Conservation (phyloP, 2,113 vertebrate species). For the Cettia cetti region DNA sequence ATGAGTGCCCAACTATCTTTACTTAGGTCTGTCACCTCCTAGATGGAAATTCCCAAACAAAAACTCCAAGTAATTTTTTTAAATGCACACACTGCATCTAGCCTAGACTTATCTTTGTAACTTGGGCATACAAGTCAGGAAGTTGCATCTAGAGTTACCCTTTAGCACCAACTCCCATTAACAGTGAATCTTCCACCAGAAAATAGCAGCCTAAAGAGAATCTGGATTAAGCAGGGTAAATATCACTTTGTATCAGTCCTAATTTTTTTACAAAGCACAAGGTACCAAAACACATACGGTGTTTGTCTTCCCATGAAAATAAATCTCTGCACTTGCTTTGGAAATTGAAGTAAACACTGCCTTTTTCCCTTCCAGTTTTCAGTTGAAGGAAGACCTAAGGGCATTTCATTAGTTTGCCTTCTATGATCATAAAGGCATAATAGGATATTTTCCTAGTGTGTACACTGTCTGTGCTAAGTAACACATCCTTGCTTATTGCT, state of each 20-base stretch:
- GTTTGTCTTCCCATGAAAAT: neutral
- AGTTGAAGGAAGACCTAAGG: neutral
- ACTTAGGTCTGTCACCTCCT: neutral
- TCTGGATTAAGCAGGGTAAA: neutral
- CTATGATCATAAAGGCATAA: neutral
- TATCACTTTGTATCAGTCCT: neutral
- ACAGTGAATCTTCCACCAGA: neutral
- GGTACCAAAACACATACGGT: neutral
- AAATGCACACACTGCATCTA: neutral
- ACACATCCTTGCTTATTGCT: neutral
- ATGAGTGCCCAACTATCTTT: neutral
- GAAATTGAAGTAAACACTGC: neutral
- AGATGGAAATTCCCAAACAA: neutral
- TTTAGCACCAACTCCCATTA: too few species aligned
- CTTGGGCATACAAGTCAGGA: neutral
- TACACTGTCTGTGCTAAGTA: neutral
- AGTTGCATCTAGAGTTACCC: neutral
- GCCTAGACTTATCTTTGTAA: neutral
- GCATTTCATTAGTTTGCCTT: neutral
- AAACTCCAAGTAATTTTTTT: neutral
- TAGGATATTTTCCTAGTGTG: neutral
- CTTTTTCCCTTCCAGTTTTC: rapidly evolving
- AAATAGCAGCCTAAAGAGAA: neutral
- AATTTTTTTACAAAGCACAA: neutral
- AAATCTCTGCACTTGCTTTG: neutral